A percentile compares a stretch with the other conserved stretches of the same genome.
These are phyloP conservation scores for Muschampia plurimacula DNA, from an alignment of 2,888 invertebrate genomes.

Conservation along the genomic window DNA sequence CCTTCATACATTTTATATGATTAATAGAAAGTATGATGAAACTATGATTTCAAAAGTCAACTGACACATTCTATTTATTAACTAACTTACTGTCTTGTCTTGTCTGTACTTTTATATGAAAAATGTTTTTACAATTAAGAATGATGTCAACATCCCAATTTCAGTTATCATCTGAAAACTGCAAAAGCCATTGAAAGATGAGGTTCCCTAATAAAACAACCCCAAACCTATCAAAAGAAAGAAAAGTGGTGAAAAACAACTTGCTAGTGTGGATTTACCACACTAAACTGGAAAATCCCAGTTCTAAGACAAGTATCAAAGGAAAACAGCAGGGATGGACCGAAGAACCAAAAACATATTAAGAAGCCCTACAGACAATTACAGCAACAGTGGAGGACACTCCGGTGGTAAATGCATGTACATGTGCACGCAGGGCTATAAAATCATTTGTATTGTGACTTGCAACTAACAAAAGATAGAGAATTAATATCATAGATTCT, in stretches of 20 bases:
- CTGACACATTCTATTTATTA: too few relatives aligned
- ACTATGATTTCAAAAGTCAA: too few relatives aligned
- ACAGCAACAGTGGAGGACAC: neutral
- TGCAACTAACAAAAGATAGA: neutral
- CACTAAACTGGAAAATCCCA: neutral
- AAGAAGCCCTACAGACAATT: neutral
- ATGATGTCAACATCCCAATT: neutral
- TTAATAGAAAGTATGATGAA: too few relatives aligned
- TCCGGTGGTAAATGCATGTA: neutral
- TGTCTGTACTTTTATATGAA: too few relatives aligned
- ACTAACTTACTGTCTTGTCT: too few relatives aligned
- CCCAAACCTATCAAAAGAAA: neutral
- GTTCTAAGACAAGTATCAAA: neutral
- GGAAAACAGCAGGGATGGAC: neutral
- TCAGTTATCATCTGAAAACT: neutral
- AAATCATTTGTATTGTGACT: neutral
- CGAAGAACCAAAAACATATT: neutral
- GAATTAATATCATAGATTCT: neutral
- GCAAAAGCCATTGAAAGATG: constrained; percentile 1
- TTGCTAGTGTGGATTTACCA: too few relatives aligned
- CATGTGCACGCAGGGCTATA: neutral
- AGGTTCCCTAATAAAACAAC: neutral
- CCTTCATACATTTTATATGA: too few relatives aligned
- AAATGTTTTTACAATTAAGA: too few relatives aligned
- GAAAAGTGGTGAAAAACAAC: neutral